Conservation (phyloP, 2,888 invertebrate genomes). For the Netelia fuscicornis region DNA sequence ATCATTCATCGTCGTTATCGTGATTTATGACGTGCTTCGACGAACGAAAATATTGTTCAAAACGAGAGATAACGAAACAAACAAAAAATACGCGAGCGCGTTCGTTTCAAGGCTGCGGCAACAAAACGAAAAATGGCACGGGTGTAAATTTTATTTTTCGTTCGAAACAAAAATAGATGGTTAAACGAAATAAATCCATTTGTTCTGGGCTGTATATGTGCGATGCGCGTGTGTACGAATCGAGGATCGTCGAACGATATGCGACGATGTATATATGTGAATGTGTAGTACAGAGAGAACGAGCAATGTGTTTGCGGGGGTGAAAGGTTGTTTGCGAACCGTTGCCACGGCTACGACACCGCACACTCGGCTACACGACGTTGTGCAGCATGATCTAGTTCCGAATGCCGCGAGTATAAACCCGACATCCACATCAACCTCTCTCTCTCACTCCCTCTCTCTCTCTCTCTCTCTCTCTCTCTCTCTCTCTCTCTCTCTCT, state of each 20-base stretch:
- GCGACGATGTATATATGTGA: not conserved
- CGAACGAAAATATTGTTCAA: not conserved
- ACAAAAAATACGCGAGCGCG: no score
- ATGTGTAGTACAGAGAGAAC: conserved; percentile 35
- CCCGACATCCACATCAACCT: conserved; percentile 27
- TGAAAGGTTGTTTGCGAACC: conserved; percentile 69
- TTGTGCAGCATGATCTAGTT: conserved; percentile 70
- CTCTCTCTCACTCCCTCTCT: not conserved
- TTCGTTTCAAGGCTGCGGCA: no score
- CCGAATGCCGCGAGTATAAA: conserved; percentile 62
- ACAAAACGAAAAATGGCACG: no score
- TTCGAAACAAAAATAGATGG: no score
- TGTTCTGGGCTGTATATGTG: not conserved
- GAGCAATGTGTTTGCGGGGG: conserved; percentile 52
- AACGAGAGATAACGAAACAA: not conserved
- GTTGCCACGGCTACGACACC: conserved; percentile 71
- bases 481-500: not conserved
- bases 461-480: conserved; percentile 12
- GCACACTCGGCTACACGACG: conserved; percentile 64
- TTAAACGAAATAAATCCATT: not conserved
- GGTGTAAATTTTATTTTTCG: no score
- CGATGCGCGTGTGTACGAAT: conserved; percentile 10
- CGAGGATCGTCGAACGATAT: conserved; percentile 29
- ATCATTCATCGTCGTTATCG: not conserved
- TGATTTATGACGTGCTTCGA: not conserved